phyloP scores from a whole-genome alignment of 2,888 invertebrate genomes.

The Patella caerulea region DNA sequence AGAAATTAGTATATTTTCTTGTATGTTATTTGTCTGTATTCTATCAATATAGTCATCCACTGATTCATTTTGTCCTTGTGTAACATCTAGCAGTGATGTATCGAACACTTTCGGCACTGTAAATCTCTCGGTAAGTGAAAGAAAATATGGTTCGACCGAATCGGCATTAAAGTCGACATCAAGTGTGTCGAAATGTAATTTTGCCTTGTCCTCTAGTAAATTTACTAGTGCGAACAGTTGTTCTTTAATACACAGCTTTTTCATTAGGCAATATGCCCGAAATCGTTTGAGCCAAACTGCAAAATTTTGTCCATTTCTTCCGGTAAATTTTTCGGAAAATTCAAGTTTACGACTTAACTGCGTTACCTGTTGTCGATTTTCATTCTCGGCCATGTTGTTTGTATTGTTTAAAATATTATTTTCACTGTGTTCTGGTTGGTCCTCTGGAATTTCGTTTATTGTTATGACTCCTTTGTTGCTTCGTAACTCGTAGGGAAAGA shows the following conservation, averaged over 20 bases:
- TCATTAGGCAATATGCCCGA: neutral
- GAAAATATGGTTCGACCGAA: neutral
- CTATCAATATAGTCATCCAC: neutral
- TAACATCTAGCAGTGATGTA: neutral
- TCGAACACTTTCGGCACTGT: neutral
- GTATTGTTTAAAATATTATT: neutral
- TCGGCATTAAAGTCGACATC: neutral
- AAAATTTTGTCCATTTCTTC: neutral
- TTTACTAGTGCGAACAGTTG: neutral
- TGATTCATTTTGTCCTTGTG: neutral
- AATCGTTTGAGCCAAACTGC: neutral
- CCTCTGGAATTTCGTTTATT: too few relatives aligned
- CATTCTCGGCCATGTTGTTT: neutral
- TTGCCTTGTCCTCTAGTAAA: constrained; percentile 2
- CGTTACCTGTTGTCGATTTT: neutral
- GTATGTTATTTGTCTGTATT: neutral
- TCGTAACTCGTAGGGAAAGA: neutral
- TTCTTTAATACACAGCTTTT: neutral
- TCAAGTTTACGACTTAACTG: neutral
- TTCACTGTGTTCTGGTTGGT: too few relatives aligned
- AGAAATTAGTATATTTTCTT: constrained; percentile 1
- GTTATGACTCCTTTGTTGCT: neutral
- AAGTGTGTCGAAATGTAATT: neutral
- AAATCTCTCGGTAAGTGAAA: neutral
- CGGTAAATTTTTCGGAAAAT: neutral